Base-by-base conservation (phyloP, 2,888 invertebrate species). In the Strigamia maritima region DNA sequence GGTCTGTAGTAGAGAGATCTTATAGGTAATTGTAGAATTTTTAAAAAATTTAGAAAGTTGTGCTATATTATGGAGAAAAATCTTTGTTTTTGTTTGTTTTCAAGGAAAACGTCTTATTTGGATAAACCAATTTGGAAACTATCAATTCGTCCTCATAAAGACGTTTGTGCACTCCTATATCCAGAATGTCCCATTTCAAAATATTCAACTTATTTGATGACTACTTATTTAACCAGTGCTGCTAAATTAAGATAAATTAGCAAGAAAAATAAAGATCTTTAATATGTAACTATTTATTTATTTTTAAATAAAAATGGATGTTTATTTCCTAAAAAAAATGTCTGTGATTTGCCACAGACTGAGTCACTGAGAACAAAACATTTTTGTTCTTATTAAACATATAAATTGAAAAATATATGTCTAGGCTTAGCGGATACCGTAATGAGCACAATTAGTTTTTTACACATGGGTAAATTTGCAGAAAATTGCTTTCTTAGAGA, bases 201-300 rank as follows among this genome's bases (percentile, higher is more conserved):
- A 65, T 65, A 65, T 22, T 65, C 60, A n/a, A 6, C 22, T 65
- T 65, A 65, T 65, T 65, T 65, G 12, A 65, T 65, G 12, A 65
- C 0, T 22, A 24, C 2, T 24, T 65, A 65, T 65, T 65, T 65
- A 65, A 65, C 24, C 2, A 19, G 60, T 65, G 60, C 60, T 24
- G 60, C 60, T 24, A 65, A 22, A 22, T 12, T 65, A 12, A 65
- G 60, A 44, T 44, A 44, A 44, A 14, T 44, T 44, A 35, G 2
- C 8, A 35, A 10, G 2, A 35, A 1, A n/a, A n/a, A n/a, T n/a
- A n/a, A n/a, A n/a, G n/a, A n/a, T n/a, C n/a, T n/a, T n/a, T 35
- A 35, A 35, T 35, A 14, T n/a, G 44, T 4, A 4, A 1, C 14
- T 44, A 14, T n/a, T 44, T 10, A n/a, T 44, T 44, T 12, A 8